Conservation (phyloP, 2,113 vertebrate species). For the Lampris incognitus region DNA sequence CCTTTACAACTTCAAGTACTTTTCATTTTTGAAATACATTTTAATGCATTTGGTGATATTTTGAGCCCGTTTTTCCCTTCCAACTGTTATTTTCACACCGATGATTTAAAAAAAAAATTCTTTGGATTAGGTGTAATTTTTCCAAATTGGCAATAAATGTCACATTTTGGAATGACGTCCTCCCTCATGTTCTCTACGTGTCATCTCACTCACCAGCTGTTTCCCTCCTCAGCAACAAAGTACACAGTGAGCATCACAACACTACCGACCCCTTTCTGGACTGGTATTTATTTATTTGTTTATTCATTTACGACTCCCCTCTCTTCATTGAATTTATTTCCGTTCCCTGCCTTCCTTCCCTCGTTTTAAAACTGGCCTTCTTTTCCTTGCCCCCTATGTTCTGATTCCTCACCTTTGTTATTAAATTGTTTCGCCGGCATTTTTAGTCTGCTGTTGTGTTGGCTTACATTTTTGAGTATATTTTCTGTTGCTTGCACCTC, state of each 20-base stretch:
- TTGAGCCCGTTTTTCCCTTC: too few relatives aligned
- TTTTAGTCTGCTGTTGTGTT: slow-evolving; percentile 56
- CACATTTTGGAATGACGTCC: slow-evolving; percentile 74
- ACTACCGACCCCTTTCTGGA: slow-evolving; percentile 84
- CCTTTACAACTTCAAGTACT: too few relatives aligned
- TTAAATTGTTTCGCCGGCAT: slow-evolving; percentile 52
- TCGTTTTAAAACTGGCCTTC: slow-evolving; percentile 55
- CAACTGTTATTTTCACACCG: too few relatives aligned
- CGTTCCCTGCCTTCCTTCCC: slow-evolving; percentile 63
- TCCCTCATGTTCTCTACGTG: slow-evolving; percentile 68
- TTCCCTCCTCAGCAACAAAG: slow-evolving; percentile 88
- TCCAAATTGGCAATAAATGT: slow-evolving; percentile 1
- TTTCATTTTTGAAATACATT: background rate
- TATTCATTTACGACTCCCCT: slow-evolving; percentile 74
- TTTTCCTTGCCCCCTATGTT: slow-evolving; percentile 49
- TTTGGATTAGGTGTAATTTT: slow-evolving; percentile 9
- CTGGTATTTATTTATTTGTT: slow-evolving; percentile 87
- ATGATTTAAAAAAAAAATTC: too few relatives aligned
- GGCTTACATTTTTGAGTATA: slow-evolving; percentile 45
- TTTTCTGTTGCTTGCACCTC: slow-evolving; percentile 65
- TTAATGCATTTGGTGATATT: slow-evolving; percentile 10
- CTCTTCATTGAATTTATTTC: slow-evolving; percentile 62
- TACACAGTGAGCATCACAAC: slow-evolving; percentile 85
- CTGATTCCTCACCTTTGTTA: slow-evolving; percentile 24
- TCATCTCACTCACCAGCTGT: slow-evolving; percentile 82